These are phyloP conservation scores for Chaetops frenatus DNA, from an alignment of 2,113 vertebrate genomes.

Conservation along the genomic window DNA sequence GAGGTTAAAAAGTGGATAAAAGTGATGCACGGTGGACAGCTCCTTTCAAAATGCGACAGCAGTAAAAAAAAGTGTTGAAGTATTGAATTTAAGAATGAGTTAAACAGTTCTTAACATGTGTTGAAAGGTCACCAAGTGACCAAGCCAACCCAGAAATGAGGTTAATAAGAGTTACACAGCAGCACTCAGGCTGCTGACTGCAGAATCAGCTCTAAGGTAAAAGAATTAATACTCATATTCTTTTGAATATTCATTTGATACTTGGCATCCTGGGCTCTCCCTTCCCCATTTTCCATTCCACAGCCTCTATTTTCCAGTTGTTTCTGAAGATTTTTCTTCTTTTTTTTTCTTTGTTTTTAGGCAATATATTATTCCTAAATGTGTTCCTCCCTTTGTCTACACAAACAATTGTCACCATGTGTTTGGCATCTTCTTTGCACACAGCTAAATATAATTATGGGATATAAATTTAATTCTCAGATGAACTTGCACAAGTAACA, in stretches of 20 bases:
- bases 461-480: neutral
- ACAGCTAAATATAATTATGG: neutral
- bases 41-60: neutral
- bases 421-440: neutral
- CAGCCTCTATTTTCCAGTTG: neutral
- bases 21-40: neutral
- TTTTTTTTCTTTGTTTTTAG: neutral
- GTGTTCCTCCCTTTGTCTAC: neutral
- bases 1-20: neutral
- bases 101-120: rapidly evolving
- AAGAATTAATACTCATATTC: neutral
- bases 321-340: neutral
- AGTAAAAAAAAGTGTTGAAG: neutral
- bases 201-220: neutral
- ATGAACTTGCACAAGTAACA: neutral
- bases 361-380: neutral
- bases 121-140: neutral
- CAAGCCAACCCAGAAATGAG: neutral
- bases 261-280: neutral
- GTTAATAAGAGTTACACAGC: neutral
- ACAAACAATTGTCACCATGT: neutral
- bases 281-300: neutral
- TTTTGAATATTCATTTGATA: neutral
- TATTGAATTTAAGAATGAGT: neutral
- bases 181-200: neutral